phyloP scores from a whole-genome alignment of 23 tunicate species.

The Ciona savignyi region DNA sequence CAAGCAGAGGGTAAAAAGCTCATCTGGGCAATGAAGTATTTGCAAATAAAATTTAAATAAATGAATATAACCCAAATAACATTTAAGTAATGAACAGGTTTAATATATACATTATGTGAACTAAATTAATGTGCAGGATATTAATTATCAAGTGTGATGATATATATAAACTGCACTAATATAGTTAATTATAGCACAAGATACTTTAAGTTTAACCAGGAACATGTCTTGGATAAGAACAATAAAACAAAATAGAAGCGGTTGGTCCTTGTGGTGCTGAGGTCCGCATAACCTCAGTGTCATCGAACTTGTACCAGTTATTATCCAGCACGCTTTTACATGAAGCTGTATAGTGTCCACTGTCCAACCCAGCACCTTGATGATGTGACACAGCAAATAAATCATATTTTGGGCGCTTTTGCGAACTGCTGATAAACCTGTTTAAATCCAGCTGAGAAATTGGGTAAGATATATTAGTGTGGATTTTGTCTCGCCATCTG shows the following conservation, averaged over 20 bases:
- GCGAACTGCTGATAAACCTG: slow-evolving; percentile 29
- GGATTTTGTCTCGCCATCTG: slow-evolving; percentile 85
- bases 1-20: too few species aligned
- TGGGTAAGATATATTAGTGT: slow-evolving; percentile 70
- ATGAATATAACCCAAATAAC: too few species aligned
- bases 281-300: slow-evolving; percentile 48
- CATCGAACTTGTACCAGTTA: slow-evolving; percentile 82
- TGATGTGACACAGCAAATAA: slow-evolving; percentile 90
- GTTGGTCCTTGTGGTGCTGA: slow-evolving; percentile 42
- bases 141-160: too few species aligned
- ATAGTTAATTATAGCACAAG: too few species aligned
- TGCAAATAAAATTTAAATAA: too few species aligned
- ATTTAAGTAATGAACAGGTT: too few species aligned
- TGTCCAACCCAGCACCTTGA: slow-evolving; percentile 78
- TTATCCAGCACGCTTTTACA: slow-evolving; percentile 55
- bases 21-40: too few species aligned
- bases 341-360: slow-evolving; percentile 81
- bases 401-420: slow-evolving; percentile 38
- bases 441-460: slow-evolving; percentile 28
- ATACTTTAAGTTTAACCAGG: slow-evolving; percentile 20
- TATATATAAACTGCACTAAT: too few species aligned
- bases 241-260: slow-evolving; percentile 44
- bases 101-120: too few species aligned
- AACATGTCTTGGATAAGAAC: slow-evolving; percentile 11
- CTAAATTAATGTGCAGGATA: too few species aligned